These are phyloP conservation scores for Podarcis lilfordi DNA, from an alignment of 2,797 vertebrate species.

Conservation along the genomic window DNA sequence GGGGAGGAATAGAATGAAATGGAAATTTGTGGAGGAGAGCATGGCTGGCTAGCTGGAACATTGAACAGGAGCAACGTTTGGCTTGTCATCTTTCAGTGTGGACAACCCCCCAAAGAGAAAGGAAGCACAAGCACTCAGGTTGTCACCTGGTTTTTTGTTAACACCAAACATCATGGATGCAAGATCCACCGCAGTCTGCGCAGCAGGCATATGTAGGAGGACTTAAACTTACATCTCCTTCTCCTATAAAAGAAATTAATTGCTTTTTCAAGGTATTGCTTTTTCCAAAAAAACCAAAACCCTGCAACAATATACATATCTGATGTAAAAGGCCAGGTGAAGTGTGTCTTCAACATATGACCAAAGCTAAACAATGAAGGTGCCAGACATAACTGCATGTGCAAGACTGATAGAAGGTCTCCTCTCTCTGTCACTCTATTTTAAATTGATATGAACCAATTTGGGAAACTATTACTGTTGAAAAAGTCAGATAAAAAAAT, in stretches of 20 bases:
- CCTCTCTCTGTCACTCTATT: too few relatives aligned
- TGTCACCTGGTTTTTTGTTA: background rate
- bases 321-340: too few relatives aligned
- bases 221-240: background rate
- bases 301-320: too few relatives aligned
- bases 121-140: background rate
- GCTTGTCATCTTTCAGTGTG: too few relatives aligned
- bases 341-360: background rate
- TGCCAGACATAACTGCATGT: too few relatives aligned
- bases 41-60: too few relatives aligned
- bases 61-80: background rate
- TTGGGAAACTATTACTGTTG: too few relatives aligned
- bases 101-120: background rate
- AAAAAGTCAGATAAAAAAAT: too few relatives aligned
- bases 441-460: too few relatives aligned
- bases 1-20: background rate
- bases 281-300: background rate
- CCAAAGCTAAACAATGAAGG: too few relatives aligned
- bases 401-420: too few relatives aligned
- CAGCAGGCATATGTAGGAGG: background rate
- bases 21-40: background rate
- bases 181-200: background rate
- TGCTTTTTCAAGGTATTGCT: background rate
- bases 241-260: too few relatives aligned
- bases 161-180: background rate